These are phyloP conservation scores for Onthophagus sagittarius DNA, from an alignment of 2,888 invertebrate genomes.

Conservation along the genomic window DNA sequence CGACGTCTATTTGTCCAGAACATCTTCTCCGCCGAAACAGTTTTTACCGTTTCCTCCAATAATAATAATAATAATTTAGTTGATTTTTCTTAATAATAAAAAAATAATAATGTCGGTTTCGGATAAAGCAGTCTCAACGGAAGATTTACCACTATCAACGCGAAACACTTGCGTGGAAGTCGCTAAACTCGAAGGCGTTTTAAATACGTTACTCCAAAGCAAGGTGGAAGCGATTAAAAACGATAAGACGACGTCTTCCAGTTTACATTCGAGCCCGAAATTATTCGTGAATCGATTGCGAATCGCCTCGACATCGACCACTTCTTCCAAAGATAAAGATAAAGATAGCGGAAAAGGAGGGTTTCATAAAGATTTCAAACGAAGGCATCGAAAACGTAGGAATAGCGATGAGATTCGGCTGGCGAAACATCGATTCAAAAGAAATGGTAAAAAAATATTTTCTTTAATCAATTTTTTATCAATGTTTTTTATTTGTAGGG, in stretches of 20 bases:
- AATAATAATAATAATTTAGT: too few relatives aligned
- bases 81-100: too few relatives aligned
- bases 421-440: slow-evolving; percentile 17
- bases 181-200: slow-evolving; percentile 64
- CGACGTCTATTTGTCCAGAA: not conserved
- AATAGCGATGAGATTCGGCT: slow-evolving; percentile 25
- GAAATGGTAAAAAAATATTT: slow-evolving; percentile 14
- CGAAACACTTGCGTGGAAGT: slow-evolving; percentile 51
- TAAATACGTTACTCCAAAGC: slow-evolving; percentile 67
- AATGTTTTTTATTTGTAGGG: slow-evolving; percentile 25
- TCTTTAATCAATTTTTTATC: not conserved
- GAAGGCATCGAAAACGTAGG: slow-evolving; percentile 28
- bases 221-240: slow-evolving; percentile 62
- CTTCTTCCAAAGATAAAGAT: slow-evolving; percentile 47
- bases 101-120: slow-evolving; percentile 42
- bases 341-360: slow-evolving; percentile 29
- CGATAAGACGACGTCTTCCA: slow-evolving; percentile 36
- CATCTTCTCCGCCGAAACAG: not conserved
- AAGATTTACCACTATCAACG: slow-evolving; percentile 48
- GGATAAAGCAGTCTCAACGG: slow-evolving; percentile 71
- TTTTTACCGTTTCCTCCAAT: too few relatives aligned
- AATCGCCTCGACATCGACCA: slow-evolving; percentile 48
- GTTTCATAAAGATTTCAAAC: slow-evolving; percentile 18
- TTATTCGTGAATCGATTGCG: slow-evolving; percentile 43
- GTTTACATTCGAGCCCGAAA: slow-evolving; percentile 47